Evolutionary conservation across 2,888 invertebrate genomes (phyloP).

Genomic region (Adelognathus sp.): DNA sequence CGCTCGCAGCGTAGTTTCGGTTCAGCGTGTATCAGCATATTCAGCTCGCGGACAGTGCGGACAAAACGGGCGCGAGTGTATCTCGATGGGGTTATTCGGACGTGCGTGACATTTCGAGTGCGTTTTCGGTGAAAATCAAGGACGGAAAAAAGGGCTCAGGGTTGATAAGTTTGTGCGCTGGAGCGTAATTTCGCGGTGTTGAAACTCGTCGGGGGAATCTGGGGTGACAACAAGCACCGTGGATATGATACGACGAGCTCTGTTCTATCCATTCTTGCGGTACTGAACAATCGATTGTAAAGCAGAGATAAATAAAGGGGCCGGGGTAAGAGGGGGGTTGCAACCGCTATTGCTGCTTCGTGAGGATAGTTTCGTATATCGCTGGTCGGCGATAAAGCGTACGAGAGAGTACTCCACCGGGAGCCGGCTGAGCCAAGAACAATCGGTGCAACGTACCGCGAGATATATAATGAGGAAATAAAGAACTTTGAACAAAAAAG

Average conservation of each 20-base stretch:
- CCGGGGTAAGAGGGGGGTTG: background rate
- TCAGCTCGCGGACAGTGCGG: background rate
- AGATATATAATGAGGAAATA: slow-evolving; percentile 42
- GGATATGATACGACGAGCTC: slow-evolving; percentile 47
- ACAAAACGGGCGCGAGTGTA: background rate
- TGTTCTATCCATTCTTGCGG: slow-evolving; percentile 39
- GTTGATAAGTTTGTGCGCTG: background rate
- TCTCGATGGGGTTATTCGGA: background rate
- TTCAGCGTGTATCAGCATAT: slow-evolving; percentile 9
- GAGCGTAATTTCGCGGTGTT: background rate
- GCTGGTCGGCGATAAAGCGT: slow-evolving; percentile 30
- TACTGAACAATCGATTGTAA: slow-evolving; percentile 38
- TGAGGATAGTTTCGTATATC: background rate
- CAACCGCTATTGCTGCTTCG: slow-evolving; percentile 29
- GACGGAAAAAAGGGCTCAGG: background rate
- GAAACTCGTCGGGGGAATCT: slow-evolving; percentile 1
- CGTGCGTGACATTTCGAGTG: slow-evolving; percentile 1
- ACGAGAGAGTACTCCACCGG: slow-evolving; percentile 5
- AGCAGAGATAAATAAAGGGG: slow-evolving; percentile 51
- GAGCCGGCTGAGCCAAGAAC: slow-evolving; percentile 27
- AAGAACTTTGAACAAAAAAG: slow-evolving; percentile 21
- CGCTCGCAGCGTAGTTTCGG: background rate
- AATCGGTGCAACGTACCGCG: slow-evolving; percentile 22
- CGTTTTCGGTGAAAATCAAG: slow-evolving; percentile 4
- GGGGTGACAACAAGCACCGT: background rate